Base-by-base conservation (phyloP, 2,888 invertebrate species). In the Matsumyia berberina region DNA sequence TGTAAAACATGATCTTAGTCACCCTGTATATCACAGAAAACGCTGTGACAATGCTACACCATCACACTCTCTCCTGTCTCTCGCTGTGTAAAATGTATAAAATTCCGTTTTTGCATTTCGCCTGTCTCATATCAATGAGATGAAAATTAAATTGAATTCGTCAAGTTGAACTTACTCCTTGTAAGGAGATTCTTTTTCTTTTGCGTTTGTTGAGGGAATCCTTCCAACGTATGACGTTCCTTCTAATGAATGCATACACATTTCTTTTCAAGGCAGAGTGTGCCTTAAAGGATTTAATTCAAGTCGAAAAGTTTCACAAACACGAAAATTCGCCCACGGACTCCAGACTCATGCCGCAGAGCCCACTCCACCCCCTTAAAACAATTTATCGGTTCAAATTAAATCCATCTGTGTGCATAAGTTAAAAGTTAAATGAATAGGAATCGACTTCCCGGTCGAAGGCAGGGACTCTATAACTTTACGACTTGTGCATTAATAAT, bases 341-440 rank as follows among this genome's bases (percentile, higher is more conserved):
- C n/a, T n/a, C n/a, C n/a, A n/a, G n/a, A n/a, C n/a, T n/a, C n/a
- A n/a, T n/a, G n/a, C n/a, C n/a, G n/a, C n/a, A n/a, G n/a, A n/a
- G n/a, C n/a, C n/a, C n/a, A 49, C 58, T 17, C 55, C 17, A 42
- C 9, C n/a, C 35, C 31, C n/a, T 3, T 11, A 11, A 42, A 51
- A 60, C 15, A 72, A 73, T 44, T 73, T 73, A 42, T 73, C 17
- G 73, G 44, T 35, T 64, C 42, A 73, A 73, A 73, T 73, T 64
- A 62, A 73, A 73, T 44, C 62, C 73, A 73, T 42, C 73, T 73
- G 73, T 44, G 53, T 55, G 53, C 42, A 55, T 67, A 74, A 66
- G 74, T 74, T 66, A 19, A 49, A 64, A 74, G 62, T 74, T 74
- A 55, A 66, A 46, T 62, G 53, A 69, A 70, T 70, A 78, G 29